Base-by-base conservation (phyloP, 1,140 invertebrate genomes). In the Nixonia krombeini region DNA sequence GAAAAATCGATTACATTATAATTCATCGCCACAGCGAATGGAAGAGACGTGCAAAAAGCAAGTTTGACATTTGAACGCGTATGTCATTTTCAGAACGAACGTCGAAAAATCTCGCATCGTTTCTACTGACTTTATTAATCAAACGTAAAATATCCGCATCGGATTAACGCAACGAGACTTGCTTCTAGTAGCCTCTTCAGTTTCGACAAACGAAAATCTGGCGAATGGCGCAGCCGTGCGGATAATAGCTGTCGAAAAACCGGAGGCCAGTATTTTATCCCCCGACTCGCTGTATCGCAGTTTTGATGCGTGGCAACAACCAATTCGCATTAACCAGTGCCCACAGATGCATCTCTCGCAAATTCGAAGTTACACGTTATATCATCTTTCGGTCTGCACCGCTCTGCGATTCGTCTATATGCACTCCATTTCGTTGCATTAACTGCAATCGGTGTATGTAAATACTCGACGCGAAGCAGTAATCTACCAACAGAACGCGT, bases 401-500 rank as follows among this genome's bases (percentile, higher is more conserved):
- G 5, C 16, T 29, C 13, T 56, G 40, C 52, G 35, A 3, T 21
- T 6, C 21, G 6, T 21, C 21, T 21, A 21, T 6, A 21, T 53
- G 16, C 44, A 58, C 52, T 63, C 44, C 44, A 66, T 61, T 63
- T 63, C 42, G 68, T 63, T 59, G 50, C 58, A 50, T 49, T 38
- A 67, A 61, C 53, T 59, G 37, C 58, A 67, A 65, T 71, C 58
- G 67, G 42, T 67, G 61, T 64, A 64, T 47, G 55, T 64, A 72
- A 72, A 72, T 68, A 61, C 41, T 56, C 21, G 21, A 4, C 7
- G 33, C 33, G 7, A 13, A 35, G 13, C 33, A 1, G 10, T 2
- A 12, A 35, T 35, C 33, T 21, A 6, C 21, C 21, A 21, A 21
- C 6, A 21, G 21, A 3, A 21, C 12, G 12, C 13, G 10, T 12